These are phyloP conservation scores for Chalcosyrphus nemorum DNA, from an alignment of 2,888 invertebrate species.

Conservation along the genomic window DNA sequence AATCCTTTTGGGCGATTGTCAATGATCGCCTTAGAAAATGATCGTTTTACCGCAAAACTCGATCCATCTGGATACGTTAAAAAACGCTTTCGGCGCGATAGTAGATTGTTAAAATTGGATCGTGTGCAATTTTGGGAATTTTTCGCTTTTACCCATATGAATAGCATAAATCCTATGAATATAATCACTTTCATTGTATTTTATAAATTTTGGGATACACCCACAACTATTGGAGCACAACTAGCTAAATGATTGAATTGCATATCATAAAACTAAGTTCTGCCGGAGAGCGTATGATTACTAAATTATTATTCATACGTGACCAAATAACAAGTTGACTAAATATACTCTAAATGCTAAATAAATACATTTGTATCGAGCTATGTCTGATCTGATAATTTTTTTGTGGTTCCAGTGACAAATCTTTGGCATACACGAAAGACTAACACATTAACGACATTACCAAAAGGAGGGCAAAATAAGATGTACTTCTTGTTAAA, in stretches of 20 bases:
- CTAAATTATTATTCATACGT: not conserved
- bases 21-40: constrained; percentile 37
- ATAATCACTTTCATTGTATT: not conserved
- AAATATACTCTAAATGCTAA: not conserved
- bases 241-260: not conserved
- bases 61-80: constrained; percentile 26
- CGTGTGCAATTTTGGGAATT: not conserved
- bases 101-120: not conserved
- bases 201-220: not conserved
- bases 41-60: constrained; percentile 41
- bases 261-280: not conserved
- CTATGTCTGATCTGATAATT: not conserved
- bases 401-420: not conserved
- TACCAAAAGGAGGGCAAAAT: not conserved
- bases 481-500: not conserved
- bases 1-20: constrained; percentile 37
- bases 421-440: not conserved
- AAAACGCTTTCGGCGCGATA: constrained; percentile 24
- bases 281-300: not conserved
- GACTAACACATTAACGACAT: not conserved
- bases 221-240: not conserved
- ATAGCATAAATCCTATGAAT: not conserved
- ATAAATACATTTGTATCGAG: not conserved
- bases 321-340: not conserved
- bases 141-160: not conserved